phyloP scores from a whole-genome alignment of 2,797 vertebrate genomes.

The Myiotriccus ornatus region DNA sequence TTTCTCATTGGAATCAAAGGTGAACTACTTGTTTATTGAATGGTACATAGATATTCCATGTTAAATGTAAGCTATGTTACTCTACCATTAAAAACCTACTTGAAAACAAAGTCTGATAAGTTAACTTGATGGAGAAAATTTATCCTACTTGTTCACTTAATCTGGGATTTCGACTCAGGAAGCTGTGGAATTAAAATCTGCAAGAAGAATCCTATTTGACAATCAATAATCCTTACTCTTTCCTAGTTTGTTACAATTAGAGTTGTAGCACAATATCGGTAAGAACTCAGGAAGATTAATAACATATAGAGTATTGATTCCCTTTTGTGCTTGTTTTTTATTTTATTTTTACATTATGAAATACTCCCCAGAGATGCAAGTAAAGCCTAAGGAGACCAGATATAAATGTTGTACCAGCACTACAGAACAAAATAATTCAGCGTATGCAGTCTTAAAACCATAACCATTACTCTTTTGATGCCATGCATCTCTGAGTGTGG shows the following conservation, averaged over 20 bases:
- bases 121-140: not conserved
- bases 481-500: constrained; percentile 8
- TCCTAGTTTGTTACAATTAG: not conserved
- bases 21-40: not conserved
- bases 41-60: not conserved
- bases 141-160: not conserved
- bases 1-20: not conserved
- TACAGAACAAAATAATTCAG: constrained; percentile 30
- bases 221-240: constrained; percentile 22
- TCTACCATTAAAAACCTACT: not conserved
- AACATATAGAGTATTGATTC: not conserved
- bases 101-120: not conserved
- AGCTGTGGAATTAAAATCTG: not conserved
- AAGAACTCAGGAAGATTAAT: constrained; percentile 17
- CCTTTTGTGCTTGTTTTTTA: not conserved
- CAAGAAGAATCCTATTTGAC: not conserved
- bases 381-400: constrained; percentile 23
- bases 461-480: constrained; percentile 59
- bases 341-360: constrained; percentile 43
- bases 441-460: constrained; percentile 44
- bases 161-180: not conserved
- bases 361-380: constrained; percentile 8
- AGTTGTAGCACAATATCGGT: not conserved
- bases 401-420: constrained; percentile 15
- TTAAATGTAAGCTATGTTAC: not conserved